Conservation (phyloP, 2,888 invertebrate genomes). For the Trachelus tabidus region DNA sequence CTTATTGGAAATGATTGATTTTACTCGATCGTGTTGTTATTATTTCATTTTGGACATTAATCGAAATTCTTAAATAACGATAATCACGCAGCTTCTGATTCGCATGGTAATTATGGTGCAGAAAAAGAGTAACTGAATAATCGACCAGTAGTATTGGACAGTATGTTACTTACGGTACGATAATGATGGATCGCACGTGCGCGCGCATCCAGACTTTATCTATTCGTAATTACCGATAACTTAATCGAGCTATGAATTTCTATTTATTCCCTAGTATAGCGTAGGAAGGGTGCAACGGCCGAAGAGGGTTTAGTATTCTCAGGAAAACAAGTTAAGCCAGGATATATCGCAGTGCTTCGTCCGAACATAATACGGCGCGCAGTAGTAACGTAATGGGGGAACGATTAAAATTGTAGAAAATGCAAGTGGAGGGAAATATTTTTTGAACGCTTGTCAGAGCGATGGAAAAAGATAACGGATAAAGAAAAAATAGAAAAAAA, state of each 20-base stretch:
- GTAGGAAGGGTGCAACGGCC: slow-evolving; percentile 37
- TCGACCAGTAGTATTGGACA: neutral
- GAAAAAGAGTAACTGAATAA: neutral
- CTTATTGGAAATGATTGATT: neutral
- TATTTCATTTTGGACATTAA: neutral
- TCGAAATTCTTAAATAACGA: neutral
- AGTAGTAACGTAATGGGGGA: neutral
- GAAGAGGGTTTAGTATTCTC: neutral
- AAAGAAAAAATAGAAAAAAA: neutral
- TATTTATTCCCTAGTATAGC: slow-evolving; percentile 11
- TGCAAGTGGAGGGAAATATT: neutral
- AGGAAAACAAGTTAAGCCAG: neutral
- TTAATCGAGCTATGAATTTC: slow-evolving; percentile 1
- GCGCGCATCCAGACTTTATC: neutral
- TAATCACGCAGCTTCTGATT: neutral
- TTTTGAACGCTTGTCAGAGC: neutral
- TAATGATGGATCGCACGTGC: neutral
- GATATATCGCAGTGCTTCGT: neutral
- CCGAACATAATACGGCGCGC: neutral
- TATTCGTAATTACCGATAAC: neutral
- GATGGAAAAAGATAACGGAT: neutral
- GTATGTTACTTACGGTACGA: neutral
- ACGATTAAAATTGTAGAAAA: neutral
- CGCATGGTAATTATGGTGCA: neutral
- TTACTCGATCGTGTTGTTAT: neutral